A percentile compares a stretch with the other conserved stretches of the same genome.
These are phyloP conservation scores for Kryptopterus vitreolus DNA, from an alignment of 2,797 vertebrate species.

Conservation along the genomic window DNA sequence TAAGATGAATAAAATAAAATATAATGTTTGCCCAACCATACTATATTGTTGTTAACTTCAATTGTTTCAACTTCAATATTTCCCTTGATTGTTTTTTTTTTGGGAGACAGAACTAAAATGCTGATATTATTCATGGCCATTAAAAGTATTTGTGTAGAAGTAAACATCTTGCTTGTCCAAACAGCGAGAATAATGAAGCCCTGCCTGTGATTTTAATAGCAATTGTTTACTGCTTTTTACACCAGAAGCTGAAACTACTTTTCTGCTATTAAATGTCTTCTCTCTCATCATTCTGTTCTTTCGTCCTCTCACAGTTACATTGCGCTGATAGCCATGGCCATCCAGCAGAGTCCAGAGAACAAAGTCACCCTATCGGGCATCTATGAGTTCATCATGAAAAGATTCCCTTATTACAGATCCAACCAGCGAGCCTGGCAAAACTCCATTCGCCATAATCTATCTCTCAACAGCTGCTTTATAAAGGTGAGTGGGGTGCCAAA, in stretches of 20 bases:
- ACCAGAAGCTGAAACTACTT: background rate
- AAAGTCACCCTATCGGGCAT: conserved; percentile 95
- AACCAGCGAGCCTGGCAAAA: conserved; percentile 99
- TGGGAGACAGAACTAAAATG: background rate
- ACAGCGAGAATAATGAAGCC: background rate
- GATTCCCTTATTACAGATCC: conserved; percentile 95
- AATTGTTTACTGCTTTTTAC: background rate
- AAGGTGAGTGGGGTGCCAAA: conserved; percentile 77
- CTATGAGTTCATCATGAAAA: conserved; percentile 98
- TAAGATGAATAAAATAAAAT: too few species aligned
- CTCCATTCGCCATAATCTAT: conserved; percentile 97
- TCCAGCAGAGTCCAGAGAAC: conserved; percentile 94
- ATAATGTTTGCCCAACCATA: background rate
- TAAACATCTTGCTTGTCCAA: background rate
- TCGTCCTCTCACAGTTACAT: conserved; percentile 83
- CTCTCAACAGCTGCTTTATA: conserved; percentile 97
- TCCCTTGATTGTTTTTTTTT: too few species aligned
- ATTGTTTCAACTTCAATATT: too few species aligned
- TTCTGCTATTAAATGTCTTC: background rate
- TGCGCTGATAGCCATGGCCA: conserved; percentile 97
- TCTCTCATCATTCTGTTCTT: background rate
- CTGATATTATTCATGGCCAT: background rate
- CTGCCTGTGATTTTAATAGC: background rate
- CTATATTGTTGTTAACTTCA: background rate
- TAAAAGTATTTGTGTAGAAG: background rate